Base-by-base conservation (phyloP, 1,140 invertebrate species). In the Camponotus vicinus region DNA sequence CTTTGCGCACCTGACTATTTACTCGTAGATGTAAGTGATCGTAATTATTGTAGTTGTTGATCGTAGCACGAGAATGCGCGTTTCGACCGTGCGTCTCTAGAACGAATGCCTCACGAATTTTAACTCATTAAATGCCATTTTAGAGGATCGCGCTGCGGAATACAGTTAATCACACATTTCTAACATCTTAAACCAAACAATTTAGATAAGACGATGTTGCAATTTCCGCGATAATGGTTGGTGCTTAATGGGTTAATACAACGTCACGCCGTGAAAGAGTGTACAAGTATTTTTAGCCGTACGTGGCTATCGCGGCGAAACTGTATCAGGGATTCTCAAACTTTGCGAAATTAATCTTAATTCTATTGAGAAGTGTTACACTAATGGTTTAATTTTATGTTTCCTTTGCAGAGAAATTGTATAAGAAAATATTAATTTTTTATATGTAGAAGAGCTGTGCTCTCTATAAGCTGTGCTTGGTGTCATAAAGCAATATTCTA, bases 1-100 rank as follows among this genome's bases (percentile, higher is more conserved):
- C 79, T 73, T 52, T 83, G 79, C 57, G 69, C 79, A 83, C 79
- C 79, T 83, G 69, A 83, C 67, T 83, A 83, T 83, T 83, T 83
- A 83, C 69, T 75, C 69, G 18, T 83, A 83, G 79, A 21, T 45
- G 21, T 83, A 83, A 83, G 79, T 82, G 55, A 73, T 61, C 79
- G 67, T 83, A 83, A 83, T 83, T 42, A 52, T 52, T 15, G 15
- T 52, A 83, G n/a, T 82, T 83, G 79, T 83, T 83, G 69, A 49
- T 73, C 55, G 67, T 83, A 83, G 79, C 69, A 75, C 18, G 67
- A 61, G 59, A 61, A 73, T 61, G 55, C 52, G 77, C 42, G n/a
- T 59, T 32, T 27, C 27, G 27, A 37, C 13, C 71, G 55, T 55
- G 55, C 49, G 49, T 52, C 15, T 71, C 40, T 61, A 83, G 40